Evolutionary conservation across 2,888 invertebrate species (phyloP).

Genomic region (Philaethria dido): DNA sequence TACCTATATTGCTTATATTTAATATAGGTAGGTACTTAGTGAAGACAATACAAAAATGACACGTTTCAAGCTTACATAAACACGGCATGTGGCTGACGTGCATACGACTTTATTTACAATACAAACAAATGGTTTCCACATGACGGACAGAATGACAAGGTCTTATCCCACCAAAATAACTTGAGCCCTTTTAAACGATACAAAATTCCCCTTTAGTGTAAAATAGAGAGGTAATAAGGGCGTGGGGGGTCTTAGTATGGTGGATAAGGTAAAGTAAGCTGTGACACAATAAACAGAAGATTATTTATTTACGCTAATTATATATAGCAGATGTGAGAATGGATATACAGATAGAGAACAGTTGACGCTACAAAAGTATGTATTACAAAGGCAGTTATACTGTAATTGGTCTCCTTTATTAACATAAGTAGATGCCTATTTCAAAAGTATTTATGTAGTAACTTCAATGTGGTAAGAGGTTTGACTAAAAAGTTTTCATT

Average conservation of each 20-base stretch:
- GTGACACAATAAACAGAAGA: constrained; percentile 76
- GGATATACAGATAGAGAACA: constrained; percentile 33
- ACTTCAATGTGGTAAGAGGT: not conserved
- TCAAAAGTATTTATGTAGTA: not conserved
- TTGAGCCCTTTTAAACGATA: constrained; percentile 22
- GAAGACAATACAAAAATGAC: constrained; percentile 34
- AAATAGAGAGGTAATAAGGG: constrained; percentile 26
- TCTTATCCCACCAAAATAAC: constrained; percentile 52
- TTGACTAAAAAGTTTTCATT: not conserved
- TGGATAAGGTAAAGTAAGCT: constrained; percentile 58
- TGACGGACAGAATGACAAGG: constrained; percentile 79
- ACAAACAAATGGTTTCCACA: constrained; percentile 77
- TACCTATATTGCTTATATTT: constrained; percentile 17
- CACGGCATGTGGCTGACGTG: constrained; percentile 64
- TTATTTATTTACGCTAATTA: constrained; percentile 74
- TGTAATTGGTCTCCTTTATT: constrained; percentile 8
- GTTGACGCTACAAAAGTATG: constrained; percentile 9
- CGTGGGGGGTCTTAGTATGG: constrained; percentile 46
- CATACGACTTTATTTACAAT: constrained; percentile 72
- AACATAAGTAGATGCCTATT: not conserved
- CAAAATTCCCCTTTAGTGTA: constrained; percentile 10
- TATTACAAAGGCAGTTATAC: constrained; percentile 2
- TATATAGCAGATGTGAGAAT: constrained; percentile 71
- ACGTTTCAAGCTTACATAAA: constrained; percentile 33
- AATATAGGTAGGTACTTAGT: constrained; percentile 27